phyloP scores from a whole-genome alignment of 2,797 vertebrate genomes.

The Coluber constrictor region DNA sequence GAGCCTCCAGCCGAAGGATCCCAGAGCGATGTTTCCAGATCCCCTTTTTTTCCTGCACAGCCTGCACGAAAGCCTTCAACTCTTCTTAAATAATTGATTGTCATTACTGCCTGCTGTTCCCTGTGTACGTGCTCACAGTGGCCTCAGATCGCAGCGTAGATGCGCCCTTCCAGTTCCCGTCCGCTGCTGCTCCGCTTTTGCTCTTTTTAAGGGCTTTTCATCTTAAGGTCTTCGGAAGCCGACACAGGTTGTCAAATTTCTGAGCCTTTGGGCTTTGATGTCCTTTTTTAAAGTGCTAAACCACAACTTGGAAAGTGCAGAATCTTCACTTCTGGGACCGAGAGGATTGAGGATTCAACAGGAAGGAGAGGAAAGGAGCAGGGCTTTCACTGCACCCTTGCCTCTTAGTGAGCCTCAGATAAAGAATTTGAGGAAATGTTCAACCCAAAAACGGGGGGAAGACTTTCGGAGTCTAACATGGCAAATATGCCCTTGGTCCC shows the following conservation, averaged over 20 bases:
- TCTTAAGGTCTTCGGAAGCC: constrained; percentile 66
- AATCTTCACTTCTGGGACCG: constrained; percentile 46
- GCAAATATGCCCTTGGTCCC: too few relatives aligned
- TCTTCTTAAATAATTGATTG: constrained; percentile 76
- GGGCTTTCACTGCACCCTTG: neutral
- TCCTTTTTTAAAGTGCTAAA: constrained; percentile 59
- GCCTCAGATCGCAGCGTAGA: constrained; percentile 62
- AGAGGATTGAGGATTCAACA: constrained; percentile 41
- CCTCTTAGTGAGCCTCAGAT: accelerated
- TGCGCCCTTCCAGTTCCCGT: constrained; percentile 59
- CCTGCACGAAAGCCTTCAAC: constrained; percentile 54
- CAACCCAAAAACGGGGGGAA: neutral
- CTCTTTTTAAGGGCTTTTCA: constrained; percentile 66
- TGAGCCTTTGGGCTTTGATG: constrained; percentile 56
- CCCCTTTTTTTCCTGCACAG: constrained; percentile 25
- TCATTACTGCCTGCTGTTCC: constrained; percentile 62
- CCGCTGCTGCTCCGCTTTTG: constrained; percentile 53
- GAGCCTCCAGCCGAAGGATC: constrained; percentile 63
- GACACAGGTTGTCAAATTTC: constrained; percentile 50
- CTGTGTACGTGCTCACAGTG: constrained; percentile 43
- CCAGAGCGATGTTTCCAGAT: constrained; percentile 55
- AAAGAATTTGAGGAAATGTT: neutral
- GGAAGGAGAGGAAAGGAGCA: constrained; percentile 1
- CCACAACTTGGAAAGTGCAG: constrained; percentile 43
- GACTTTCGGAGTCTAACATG: neutral